Conservation (phyloP, 1,140 invertebrate species). For the Oncopeltus fasciatus region DNA sequence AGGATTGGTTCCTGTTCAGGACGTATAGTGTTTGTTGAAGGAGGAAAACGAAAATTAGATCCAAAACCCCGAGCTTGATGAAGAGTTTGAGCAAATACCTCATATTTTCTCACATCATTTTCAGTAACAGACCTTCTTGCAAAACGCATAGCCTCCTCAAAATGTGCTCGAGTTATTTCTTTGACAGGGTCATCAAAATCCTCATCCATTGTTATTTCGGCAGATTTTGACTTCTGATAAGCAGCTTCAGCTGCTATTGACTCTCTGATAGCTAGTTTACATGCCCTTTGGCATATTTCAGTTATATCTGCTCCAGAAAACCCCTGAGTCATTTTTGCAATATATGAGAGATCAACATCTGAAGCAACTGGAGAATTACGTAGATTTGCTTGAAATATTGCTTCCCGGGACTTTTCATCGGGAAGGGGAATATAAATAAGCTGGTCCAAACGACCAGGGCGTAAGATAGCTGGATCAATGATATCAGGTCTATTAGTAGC, state of each 20-base stretch:
- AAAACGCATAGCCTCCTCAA: slow-evolving; percentile 99
- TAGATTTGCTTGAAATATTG: slow-evolving; percentile 87
- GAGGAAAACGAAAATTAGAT: slow-evolving; percentile 72
- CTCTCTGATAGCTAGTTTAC: slow-evolving; percentile 94
- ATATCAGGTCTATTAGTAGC: slow-evolving; percentile 48
- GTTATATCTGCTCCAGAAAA: slow-evolving; percentile 56
- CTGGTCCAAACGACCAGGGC: slow-evolving; percentile 95
- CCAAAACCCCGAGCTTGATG: slow-evolving; percentile 98
- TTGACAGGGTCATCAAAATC: slow-evolving; percentile 89
- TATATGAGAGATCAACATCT: slow-evolving; percentile 83
- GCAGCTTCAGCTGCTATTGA: slow-evolving; percentile 78
- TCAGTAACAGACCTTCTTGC: slow-evolving; percentile 97
- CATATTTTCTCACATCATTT: slow-evolving; percentile 98
- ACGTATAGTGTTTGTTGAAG: slow-evolving; percentile 37
- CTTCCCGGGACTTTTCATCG: slow-evolving; percentile 90
- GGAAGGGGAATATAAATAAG: slow-evolving; percentile 98
- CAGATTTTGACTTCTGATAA: background rate
- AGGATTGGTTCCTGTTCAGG: slow-evolving; percentile 51
- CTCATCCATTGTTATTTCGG: slow-evolving; percentile 60
- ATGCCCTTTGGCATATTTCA: slow-evolving; percentile 96
- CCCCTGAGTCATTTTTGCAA: slow-evolving; percentile 38
- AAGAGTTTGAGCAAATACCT: slow-evolving; percentile 99
- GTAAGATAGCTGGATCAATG: slow-evolving; percentile 89
- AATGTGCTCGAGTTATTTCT: slow-evolving; percentile 90
- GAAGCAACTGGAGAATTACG: slow-evolving; percentile 91